Percentiles rank a stretch among this genome's conserved stretches.
These are phyloP conservation scores for Acronicta aceris DNA, from an alignment of 2,888 invertebrate species.

Conservation along the genomic window DNA sequence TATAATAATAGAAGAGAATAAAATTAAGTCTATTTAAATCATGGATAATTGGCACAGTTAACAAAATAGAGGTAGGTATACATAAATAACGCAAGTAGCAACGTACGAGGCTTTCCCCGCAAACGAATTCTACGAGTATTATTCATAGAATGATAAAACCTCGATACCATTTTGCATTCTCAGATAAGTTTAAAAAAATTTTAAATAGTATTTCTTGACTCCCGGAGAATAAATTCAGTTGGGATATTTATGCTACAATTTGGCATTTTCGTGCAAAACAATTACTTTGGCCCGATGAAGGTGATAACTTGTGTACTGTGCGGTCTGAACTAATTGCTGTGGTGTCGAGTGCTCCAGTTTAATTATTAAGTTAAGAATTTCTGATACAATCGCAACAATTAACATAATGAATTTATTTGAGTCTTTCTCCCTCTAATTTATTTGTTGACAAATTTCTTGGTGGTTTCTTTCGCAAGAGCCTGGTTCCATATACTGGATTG, in stretches of 20 bases:
- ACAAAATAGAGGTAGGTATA: no score
- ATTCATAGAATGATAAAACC: background rate
- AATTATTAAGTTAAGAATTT: slow-evolving; percentile 61
- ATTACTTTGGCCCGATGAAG: slow-evolving; percentile 73
- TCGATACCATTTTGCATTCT: background rate
- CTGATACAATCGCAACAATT: slow-evolving; percentile 55
- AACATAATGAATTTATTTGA: slow-evolving; percentile 58
- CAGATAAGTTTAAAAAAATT: slow-evolving; percentile 19
- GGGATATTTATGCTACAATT: slow-evolving; percentile 68
- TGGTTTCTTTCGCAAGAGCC: background rate
- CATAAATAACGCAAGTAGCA: background rate
- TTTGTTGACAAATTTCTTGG: slow-evolving; percentile 21
- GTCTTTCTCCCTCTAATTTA: slow-evolving; percentile 31
- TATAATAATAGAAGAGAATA: no score
- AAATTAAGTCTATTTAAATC: no score
- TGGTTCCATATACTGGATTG: background rate
- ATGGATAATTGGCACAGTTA: no score
- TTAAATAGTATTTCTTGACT: slow-evolving; percentile 9
- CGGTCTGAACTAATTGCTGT: slow-evolving; percentile 48
- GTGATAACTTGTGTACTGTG: slow-evolving; percentile 65
- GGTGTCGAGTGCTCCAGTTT: slow-evolving; percentile 60
- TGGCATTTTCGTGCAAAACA: slow-evolving; percentile 72
- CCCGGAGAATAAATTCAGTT: slow-evolving; percentile 51
- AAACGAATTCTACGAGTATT: background rate
- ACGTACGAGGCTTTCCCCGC: background rate